Evolutionary conservation across 2,113 vertebrate species (phyloP).

Genomic region (Peromyscus californicus): DNA sequence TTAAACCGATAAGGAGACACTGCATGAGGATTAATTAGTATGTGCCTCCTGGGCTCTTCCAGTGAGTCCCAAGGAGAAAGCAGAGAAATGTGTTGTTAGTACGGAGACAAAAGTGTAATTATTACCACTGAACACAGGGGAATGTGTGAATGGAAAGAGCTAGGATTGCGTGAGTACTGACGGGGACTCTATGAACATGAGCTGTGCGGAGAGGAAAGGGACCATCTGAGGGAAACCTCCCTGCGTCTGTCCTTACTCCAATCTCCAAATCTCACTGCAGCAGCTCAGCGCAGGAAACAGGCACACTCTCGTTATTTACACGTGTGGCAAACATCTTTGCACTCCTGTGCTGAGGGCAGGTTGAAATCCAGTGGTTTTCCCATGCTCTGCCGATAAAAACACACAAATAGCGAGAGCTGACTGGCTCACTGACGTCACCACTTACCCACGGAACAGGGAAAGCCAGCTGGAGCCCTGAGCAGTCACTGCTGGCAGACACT

Average conservation of each 20-base stretch:
- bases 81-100: slow-evolving; percentile 1
- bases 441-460: background rate
- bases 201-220: background rate
- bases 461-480: background rate
- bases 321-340: background rate
- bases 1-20: background rate
- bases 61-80: background rate
- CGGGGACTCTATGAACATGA: background rate
- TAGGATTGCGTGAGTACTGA: background rate
- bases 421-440: fast-evolving
- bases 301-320: background rate
- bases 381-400: background rate
- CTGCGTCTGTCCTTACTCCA: background rate
- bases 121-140: slow-evolving; percentile 50
- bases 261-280: background rate
- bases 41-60: background rate
- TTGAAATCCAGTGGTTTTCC: background rate
- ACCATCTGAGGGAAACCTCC: background rate
- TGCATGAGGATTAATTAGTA: background rate
- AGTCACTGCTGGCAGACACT: background rate
- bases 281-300: background rate
- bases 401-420: background rate
- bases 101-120: slow-evolving; percentile 7
- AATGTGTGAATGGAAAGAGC: background rate
- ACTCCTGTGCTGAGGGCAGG: background rate